Evolutionary conservation across 2,888 invertebrate species (phyloP), one percentile per base, ranked within the genome.

Genomic region (Agrilus mali): DNA sequence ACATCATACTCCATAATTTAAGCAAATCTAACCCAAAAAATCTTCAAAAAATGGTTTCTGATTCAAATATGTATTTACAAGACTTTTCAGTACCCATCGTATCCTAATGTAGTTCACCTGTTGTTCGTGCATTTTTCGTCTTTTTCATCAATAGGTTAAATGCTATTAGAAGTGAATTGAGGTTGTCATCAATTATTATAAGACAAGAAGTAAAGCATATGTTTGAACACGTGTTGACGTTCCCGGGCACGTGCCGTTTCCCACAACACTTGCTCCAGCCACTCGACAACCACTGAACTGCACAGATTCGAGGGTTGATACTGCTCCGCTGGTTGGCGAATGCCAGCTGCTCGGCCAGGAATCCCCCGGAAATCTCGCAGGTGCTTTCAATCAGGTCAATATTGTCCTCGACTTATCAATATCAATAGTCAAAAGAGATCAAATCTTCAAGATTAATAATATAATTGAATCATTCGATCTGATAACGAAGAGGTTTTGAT

Each of bases 171-270:
- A 10, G 8, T 27, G 27, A 27, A 27, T 27, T 8, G 27, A 27
- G 27, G 27, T 27, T 27, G 27, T 27, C 27, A 27, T 27, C 27
- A 27, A 10, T 27, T 27, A 27, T 27, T 27, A 27, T 27, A 27
- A 27, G 27, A 27, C 27, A 27, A 27, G 27, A 27, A 27, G 27
- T 27, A 27, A 27, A 27, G 27, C 27, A 27, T 27, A 27, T 27
- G 27, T 27, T 20, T 8, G 10, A 27, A 27, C 67, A 67, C 64
- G 65, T 66, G 66, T 46, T 50, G 41, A 44, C 42, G 54, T 66
- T 67, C 66, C 65, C 66, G 58, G 55, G 54, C 67, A 67, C 65
- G 67, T 67, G 67, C 48, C 54, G 44, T 41, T 57, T 65, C 64
- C 59, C 65, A 64, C 53, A 56, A 53, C 59, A 61, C 62, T 61